A percentile compares a stretch with the other conserved stretches of the same genome.
phyloP scores from a whole-genome alignment of 1,140 invertebrate genomes.

The Paramacrobiotus metropolitanus region DNA sequence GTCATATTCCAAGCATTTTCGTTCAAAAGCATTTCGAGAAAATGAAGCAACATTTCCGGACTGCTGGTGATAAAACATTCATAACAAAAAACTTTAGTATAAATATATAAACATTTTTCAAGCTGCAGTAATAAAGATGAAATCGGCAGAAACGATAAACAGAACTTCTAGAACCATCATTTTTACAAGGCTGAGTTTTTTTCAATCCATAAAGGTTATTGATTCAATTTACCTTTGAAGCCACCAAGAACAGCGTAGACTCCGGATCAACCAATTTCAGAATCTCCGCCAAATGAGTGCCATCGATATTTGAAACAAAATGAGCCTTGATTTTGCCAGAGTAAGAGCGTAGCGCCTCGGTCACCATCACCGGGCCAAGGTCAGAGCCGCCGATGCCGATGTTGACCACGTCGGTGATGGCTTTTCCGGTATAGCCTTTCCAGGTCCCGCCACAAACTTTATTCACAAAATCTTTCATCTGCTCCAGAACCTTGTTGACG shows the following conservation, averaged over 20 bases:
- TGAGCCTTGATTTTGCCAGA: conserved; percentile 65
- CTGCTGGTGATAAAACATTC: no score
- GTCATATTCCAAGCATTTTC: no score
- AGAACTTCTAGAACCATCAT: no score
- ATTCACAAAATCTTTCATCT: conserved; percentile 70
- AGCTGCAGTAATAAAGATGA: no score
- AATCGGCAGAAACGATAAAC: no score
- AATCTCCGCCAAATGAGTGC: conserved; percentile 84
- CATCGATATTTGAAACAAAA: conserved; percentile 98
- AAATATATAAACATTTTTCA: no score
- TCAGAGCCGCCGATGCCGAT: conserved; percentile 99
- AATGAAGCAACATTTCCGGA: no score
- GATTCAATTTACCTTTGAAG: conserved; percentile 69
- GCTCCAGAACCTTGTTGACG: conserved; percentile 65
- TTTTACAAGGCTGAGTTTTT: no score
- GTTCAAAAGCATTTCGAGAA: no score
- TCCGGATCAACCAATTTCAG: conserved; percentile 73
- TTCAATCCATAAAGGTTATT: no score
- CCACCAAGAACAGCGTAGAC: conserved; percentile 89
- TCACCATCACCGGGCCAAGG: conserved; percentile 94
- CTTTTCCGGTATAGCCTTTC: conserved; percentile 74
- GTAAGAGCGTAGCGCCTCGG: conserved; percentile 82
- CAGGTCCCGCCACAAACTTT: conserved; percentile 42
- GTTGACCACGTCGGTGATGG: conserved; percentile 92
- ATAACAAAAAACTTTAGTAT: no score